phyloP scores from a whole-genome alignment of 2,113 vertebrate species.

The Myiozetetes cayanensis region DNA sequence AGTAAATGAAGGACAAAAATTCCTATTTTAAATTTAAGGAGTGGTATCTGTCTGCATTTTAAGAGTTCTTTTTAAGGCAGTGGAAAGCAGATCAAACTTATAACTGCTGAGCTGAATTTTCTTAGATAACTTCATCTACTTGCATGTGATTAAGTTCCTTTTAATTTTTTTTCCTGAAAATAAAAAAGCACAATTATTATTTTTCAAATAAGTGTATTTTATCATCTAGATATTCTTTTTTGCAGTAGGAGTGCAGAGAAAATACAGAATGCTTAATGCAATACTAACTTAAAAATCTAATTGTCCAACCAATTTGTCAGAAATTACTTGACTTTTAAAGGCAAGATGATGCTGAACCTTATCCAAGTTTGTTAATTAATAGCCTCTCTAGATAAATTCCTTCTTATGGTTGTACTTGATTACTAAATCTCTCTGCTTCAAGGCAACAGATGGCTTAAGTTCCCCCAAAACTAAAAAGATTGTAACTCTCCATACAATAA shows the following conservation, averaged over 20 bases:
- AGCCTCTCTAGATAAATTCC: constrained; percentile 74
- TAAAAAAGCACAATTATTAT: neutral
- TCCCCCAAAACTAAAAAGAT: constrained; percentile 67
- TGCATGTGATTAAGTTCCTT: neutral
- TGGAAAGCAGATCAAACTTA: neutral
- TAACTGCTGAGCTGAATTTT: neutral
- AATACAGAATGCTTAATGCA: constrained; percentile 14
- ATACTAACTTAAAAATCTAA: constrained; percentile 42
- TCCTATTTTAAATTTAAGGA: neutral
- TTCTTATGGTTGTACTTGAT: constrained; percentile 72
- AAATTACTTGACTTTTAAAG: constrained; percentile 60
- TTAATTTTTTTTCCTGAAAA: neutral
- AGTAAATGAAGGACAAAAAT: neutral
- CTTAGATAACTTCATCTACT: neutral
- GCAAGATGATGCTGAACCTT: constrained; percentile 65
- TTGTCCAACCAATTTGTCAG: constrained; percentile 41
- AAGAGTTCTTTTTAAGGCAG: neutral
- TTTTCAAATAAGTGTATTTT: neutral
- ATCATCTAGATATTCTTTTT: neutral
- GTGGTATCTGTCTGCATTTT: neutral
- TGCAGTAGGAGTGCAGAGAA: neutral
- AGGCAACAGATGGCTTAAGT: constrained; percentile 77
- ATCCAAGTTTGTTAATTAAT: constrained; percentile 80
- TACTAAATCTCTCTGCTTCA: constrained; percentile 74
- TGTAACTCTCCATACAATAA: constrained; percentile 51